Conservation (phyloP, 2,888 invertebrate genomes). For the Drosophila prolongata region DNA sequence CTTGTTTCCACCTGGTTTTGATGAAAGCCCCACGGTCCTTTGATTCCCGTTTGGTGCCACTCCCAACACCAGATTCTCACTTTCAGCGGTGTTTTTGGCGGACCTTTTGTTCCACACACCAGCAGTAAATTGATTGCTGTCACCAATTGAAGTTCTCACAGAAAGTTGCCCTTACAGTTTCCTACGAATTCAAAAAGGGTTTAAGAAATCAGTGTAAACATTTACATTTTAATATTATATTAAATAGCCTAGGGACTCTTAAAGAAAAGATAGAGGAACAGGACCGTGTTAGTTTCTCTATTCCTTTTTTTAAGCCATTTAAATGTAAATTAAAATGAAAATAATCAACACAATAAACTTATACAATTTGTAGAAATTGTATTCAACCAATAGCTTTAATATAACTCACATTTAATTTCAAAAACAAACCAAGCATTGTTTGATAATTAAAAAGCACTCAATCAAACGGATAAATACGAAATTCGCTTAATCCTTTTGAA, state of each 20-base stretch:
- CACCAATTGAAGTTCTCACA: neutral
- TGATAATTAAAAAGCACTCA: constrained; percentile 14
- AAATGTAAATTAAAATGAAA: too few species aligned
- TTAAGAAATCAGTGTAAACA: neutral
- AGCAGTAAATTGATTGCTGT: constrained; percentile 12
- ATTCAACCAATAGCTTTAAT: too few species aligned
- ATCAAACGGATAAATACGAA: constrained; percentile 5
- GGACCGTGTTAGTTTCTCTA: too few species aligned
- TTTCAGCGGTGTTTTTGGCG: neutral
- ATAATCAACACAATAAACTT: too few species aligned
- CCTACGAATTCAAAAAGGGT: neutral
- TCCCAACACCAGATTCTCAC: neutral
- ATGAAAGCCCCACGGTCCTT: neutral
- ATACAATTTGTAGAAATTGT: too few species aligned
- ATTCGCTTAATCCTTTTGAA: constrained; percentile 12
- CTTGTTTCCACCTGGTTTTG: constrained; percentile 16
- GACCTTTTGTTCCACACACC: neutral
- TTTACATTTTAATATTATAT: too few species aligned
- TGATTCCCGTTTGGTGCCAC: neutral
- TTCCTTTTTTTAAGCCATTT: too few species aligned
- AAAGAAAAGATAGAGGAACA: too few species aligned
- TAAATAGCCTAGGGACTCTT: too few species aligned
- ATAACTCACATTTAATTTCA: too few species aligned
- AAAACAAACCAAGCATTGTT: neutral
- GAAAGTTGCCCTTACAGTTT: neutral